Evolutionary conservation across 92 coral and sea anemone genomes (phyloP).

Genomic region (Paragorgia papillata): DNA sequence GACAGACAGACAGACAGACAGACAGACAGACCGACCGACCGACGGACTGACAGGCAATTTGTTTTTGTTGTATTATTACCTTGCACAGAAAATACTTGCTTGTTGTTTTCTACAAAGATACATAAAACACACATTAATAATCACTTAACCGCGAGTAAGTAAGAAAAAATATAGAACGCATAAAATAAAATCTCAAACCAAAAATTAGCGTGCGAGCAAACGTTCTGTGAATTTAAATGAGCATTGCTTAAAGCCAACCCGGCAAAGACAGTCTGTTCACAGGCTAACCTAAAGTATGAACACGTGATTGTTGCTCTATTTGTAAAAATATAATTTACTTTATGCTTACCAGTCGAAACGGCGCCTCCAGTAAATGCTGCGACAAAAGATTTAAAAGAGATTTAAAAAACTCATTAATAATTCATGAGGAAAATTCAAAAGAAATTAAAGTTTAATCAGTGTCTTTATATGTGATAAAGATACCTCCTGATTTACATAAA

Average conservation of each 20-base stretch:
- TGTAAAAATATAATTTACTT: too few relatives aligned
- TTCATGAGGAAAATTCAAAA: too few relatives aligned
- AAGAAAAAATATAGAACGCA: background rate
- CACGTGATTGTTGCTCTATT: too few relatives aligned
- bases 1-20: background rate
- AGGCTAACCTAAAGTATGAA: too few relatives aligned
- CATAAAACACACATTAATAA: background rate
- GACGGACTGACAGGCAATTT: background rate
- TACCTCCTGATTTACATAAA: too few relatives aligned
- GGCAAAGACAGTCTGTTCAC: too few relatives aligned
- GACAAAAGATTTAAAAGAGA: slow-evolving; percentile 1
- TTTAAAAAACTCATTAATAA: background rate
- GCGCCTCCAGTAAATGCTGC: slow-evolving; percentile 29
- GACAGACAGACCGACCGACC: too few relatives aligned
- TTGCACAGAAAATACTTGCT: background rate
- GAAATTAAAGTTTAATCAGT: slow-evolving; percentile 29
- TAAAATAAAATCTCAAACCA: background rate
- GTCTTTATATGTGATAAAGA: too few relatives aligned
- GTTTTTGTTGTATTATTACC: slow-evolving; percentile 9
- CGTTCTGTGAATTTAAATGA: too few relatives aligned
- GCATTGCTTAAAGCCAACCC: too few relatives aligned
- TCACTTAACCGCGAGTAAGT: too few relatives aligned
- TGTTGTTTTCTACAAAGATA: slow-evolving; percentile 1
- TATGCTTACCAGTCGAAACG: slow-evolving; percentile 2
- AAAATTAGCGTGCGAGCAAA: too few relatives aligned